Evolutionary conservation across 2,888 invertebrate species (phyloP).

Genomic region (Sabellastarte sp.): DNA sequence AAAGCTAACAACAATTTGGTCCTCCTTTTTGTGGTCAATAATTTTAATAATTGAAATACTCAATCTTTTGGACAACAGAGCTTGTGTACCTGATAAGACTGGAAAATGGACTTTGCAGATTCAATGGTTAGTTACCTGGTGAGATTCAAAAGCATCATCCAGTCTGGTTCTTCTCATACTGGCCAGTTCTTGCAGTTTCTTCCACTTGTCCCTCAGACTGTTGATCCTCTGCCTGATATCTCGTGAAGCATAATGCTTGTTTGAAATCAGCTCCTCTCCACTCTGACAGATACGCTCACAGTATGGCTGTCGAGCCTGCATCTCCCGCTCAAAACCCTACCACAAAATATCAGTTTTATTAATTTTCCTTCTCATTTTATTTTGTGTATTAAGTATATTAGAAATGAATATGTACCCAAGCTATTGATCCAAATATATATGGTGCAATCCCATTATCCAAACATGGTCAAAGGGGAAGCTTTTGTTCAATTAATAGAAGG

Average conservation of each 20-base stretch:
- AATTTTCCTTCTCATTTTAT: neutral
- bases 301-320: conserved; percentile 66
- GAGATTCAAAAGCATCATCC: conserved; percentile 86
- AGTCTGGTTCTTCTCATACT: conserved; percentile 66
- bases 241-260: conserved; percentile 76
- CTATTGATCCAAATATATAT: too few relatives aligned
- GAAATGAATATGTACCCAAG: neutral
- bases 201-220: conserved; percentile 82
- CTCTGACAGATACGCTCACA: conserved; percentile 65
- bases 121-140: too few relatives aligned
- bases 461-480: too few relatives aligned
- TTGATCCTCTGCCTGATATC: conserved; percentile 84
- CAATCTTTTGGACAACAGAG: too few relatives aligned
- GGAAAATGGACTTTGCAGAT: too few relatives aligned
- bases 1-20: too few relatives aligned
- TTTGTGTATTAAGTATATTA: neutral
- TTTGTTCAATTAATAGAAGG: too few relatives aligned
- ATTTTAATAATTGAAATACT: too few relatives aligned
- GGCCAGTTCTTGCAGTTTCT: conserved; percentile 79
- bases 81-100: too few relatives aligned
- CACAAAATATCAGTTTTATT: neutral
- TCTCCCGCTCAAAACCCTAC: conserved; percentile 74
- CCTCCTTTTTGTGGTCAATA: too few relatives aligned
- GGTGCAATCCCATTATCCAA: too few relatives aligned
- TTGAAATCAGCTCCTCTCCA: conserved; percentile 75